Evolutionary conservation across 1,140 invertebrate species (phyloP).

Genomic region (Pseudomyrmex pallidus): DNA sequence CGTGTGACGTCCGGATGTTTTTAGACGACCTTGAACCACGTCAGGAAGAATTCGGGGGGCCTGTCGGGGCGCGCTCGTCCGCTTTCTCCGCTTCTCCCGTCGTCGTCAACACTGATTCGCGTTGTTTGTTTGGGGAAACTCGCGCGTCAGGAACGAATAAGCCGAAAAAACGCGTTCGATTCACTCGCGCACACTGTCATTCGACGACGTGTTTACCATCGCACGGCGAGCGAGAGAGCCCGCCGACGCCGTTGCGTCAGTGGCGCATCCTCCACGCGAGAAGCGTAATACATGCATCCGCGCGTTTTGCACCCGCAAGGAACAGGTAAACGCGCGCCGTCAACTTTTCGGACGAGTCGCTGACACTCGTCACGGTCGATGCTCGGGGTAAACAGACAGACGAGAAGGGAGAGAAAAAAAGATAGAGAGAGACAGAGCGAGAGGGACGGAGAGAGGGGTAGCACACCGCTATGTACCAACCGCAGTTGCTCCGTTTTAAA

Average conservation of each 20-base stretch:
- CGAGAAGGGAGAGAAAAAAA: background rate
- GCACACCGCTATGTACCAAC: conserved; percentile 20
- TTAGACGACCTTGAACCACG: conserved; percentile 73
- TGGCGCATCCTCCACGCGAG: conserved; percentile 10
- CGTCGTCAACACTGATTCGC: background rate
- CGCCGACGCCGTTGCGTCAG: conserved; percentile 23
- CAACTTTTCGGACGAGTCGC: conserved; percentile 17
- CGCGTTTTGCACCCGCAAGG: background rate
- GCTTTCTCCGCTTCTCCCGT: background rate
- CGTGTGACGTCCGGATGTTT: conserved; percentile 66
- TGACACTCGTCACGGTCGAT: conserved; percentile 34
- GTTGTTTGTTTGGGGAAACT: background rate
- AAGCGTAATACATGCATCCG: background rate
- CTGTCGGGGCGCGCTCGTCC: conserved; percentile 6
- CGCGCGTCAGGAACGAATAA: conserved; percentile 4
- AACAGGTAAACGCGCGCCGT: background rate
- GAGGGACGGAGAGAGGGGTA: background rate
- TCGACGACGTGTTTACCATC: conserved; percentile 74
- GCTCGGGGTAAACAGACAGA: conserved; percentile 56
- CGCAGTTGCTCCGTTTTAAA: conserved; percentile 52
- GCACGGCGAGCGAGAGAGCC: background rate
- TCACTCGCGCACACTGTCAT: conserved; percentile 71
- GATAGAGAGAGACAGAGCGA: background rate
- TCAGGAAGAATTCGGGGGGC: conserved; percentile 32
- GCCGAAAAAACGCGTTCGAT: conserved; percentile 23